Percentiles rank a stretch among this genome's conserved stretches.
phyloP scores from a whole-genome alignment of 2,113 vertebrate species.

The Lagopus leucura region DNA sequence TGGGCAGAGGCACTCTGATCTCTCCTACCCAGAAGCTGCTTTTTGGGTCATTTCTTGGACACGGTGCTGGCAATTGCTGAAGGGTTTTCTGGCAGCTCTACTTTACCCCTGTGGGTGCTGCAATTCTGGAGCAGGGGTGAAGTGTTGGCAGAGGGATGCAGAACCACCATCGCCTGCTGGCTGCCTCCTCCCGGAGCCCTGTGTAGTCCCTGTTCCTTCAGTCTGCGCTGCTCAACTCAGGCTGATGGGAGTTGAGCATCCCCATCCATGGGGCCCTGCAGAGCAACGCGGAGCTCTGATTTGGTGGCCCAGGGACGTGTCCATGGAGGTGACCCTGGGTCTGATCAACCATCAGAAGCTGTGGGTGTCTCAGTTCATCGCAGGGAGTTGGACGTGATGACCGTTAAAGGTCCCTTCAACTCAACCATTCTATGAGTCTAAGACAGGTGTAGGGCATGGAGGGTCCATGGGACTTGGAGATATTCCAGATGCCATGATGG shows the following conservation, averaged over 20 bases:
- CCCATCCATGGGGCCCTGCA: background rate
- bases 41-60: background rate
- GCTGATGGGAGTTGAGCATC: background rate
- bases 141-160: fast-evolving
- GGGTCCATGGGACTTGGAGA: background rate
- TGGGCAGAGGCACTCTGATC: fast-evolving
- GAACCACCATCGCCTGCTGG: fast-evolving
- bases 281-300: background rate
- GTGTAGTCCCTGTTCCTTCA: background rate
- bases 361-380: too few species aligned
- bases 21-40: background rate
- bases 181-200: background rate
- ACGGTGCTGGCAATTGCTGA: fast-evolving
- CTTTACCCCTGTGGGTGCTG: fast-evolving
- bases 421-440: too few species aligned
- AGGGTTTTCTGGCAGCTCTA: background rate
- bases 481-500: background rate
- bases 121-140: background rate
- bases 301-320: fast-evolving
- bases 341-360: too few species aligned
- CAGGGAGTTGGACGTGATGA: too few species aligned
- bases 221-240: background rate
- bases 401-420: too few species aligned
- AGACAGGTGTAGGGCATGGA: background rate
- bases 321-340: background rate